Base-by-base conservation (phyloP, 1,140 invertebrate species). In the Drosophila ercepeae region DNA sequence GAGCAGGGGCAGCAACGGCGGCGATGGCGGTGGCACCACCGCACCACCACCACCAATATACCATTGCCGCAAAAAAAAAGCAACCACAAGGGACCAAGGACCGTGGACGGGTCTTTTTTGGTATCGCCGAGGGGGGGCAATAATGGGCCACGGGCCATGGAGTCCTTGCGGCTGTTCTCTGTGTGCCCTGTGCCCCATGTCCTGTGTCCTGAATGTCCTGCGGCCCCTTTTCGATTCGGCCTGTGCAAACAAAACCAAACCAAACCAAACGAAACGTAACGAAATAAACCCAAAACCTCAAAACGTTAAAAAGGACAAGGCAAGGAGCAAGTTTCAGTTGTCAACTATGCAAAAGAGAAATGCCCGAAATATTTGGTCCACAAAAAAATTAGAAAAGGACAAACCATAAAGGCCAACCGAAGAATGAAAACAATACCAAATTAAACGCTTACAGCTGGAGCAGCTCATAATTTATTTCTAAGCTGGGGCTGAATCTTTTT, bases 241-340 rank as follows among this genome's bases (percentile, higher is more conserved):
- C 81, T 88, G 55, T 61, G 73, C 81, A 86, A 86, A 86, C 81
- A 86, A 63, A 53, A 39, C 46, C 42, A 50, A 55, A 32, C 52
- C 55, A 58, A 79, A 74, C 76, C 51, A 79, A 86, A 76, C 71
- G 49, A 78, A 82, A 83, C 78, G 78, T 81, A 86, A 88, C 82
- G 82, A 86, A 81, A 86, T 86, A 88, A 86, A 70, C 76, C 81
- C 78, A 86, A 73, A 74, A 88, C 82, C 82, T 81, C 81, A 81
- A 76, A 86, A 86, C 78, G 78, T 82, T 82, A 79, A 82, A 82
- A 82, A 75, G 78, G 76, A 82, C 78, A 81, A 39, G 36, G 75
- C 78, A 81, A 61, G 57, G 41, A 45, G 58, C 69, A 83, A 82
- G 58, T 82, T 73, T 82, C 64, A 36, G 79, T 75, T 82, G 78